A percentile compares a stretch with the other conserved stretches of the same genome.
phyloP scores from a whole-genome alignment of 53 echinoderm and acorn worm species.

The Patiria pectinifera region DNA sequence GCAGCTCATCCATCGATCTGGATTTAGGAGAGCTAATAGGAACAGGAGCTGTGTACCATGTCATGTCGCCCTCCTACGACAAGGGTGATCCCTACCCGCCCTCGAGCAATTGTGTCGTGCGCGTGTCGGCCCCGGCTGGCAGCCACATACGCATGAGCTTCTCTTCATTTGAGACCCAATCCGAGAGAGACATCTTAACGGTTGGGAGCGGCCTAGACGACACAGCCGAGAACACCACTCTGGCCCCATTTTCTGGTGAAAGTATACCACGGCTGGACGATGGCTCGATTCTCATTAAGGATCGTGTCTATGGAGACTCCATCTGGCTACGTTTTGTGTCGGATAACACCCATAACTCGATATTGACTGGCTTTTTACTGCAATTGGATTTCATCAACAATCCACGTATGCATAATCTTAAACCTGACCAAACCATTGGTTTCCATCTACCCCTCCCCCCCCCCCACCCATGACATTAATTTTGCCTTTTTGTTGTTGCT shows the following conservation, averaged over 20 bases:
- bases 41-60: background rate
- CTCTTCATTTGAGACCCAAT: background rate
- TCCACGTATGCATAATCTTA: background rate
- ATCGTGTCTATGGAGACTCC: background rate
- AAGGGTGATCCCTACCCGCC: background rate
- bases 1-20: background rate
- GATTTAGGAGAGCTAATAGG: background rate
- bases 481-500: too few relatives aligned
- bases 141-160: slow-evolving; percentile 1
- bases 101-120: background rate
- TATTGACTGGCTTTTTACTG: background rate
- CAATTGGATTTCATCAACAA: background rate
- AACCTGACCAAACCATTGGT: background rate
- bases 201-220: background rate
- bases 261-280: background rate
- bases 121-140: background rate
- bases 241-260: background rate
- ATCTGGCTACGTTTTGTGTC: background rate
- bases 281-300: background rate
- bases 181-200: background rate
- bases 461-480: too few relatives aligned
- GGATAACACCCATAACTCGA: background rate
- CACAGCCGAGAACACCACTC: background rate
- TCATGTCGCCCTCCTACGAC: background rate
- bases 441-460: background rate